Evolutionary conservation across 2,113 vertebrate species (phyloP).

Genomic region (Aspidoscelis tigris): DNA sequence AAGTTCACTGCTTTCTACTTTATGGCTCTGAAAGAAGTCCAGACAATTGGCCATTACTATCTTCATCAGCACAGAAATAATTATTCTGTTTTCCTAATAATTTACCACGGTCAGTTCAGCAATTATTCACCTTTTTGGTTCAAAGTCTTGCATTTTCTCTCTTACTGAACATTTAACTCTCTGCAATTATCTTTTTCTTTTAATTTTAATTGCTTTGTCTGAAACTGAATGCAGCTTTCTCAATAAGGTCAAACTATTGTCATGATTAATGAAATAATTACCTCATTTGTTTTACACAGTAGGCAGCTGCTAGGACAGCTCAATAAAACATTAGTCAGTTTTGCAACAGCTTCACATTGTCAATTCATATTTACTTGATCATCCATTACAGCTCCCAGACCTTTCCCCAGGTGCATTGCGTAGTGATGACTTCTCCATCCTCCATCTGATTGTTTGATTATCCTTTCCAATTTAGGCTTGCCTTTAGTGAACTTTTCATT

Average conservation of each 20-base stretch:
- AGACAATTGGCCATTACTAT: not conserved
- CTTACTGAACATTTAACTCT: not conserved
- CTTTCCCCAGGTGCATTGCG: not conserved
- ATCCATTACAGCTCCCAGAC: slow-evolving; percentile 6
- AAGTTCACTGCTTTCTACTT: not conserved
- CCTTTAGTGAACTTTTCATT: slow-evolving; percentile 12
- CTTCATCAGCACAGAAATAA: not conserved
- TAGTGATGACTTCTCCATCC: not conserved
- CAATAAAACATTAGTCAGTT: slow-evolving; percentile 16
- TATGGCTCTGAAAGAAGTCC: not conserved
- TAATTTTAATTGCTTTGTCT: slow-evolving; percentile 27
- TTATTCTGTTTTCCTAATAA: not conserved
- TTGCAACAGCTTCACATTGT: slow-evolving; percentile 23
- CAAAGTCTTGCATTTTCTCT: not conserved
- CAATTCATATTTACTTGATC: slow-evolving; percentile 29
- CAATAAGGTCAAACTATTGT: slow-evolving; percentile 15
- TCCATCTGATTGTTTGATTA: slow-evolving; percentile 14
- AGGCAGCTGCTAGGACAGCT: slow-evolving; percentile 10
- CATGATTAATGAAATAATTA: slow-evolving; percentile 35
- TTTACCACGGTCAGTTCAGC: not conserved
- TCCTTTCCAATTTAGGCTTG: slow-evolving; percentile 4
- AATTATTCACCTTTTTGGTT: not conserved
- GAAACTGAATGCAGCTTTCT: slow-evolving; percentile 2
- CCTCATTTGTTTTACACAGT: slow-evolving; percentile 21
- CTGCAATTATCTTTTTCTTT: not conserved